A percentile compares a stretch with the other conserved stretches of the same genome.
Evolutionary conservation across 2,113 vertebrate species (phyloP).

Genomic region (Redunca redunca): DNA sequence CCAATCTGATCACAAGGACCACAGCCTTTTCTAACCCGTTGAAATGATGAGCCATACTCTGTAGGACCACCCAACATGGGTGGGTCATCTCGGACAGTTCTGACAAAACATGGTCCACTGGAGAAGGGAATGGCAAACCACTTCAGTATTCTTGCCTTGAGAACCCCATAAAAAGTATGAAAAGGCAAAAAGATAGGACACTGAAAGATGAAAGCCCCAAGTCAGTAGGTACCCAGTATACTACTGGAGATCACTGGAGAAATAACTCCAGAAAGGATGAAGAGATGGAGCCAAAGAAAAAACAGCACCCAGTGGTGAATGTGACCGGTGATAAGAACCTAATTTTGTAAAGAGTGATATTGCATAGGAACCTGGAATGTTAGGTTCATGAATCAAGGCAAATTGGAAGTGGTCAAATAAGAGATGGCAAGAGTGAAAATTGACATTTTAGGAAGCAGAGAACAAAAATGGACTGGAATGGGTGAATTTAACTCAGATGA

Average conservation of each 20-base stretch:
- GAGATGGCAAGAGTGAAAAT: background rate
- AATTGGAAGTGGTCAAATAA: background rate
- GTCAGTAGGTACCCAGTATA: background rate
- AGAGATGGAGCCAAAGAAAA: background rate
- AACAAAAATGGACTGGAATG: background rate
- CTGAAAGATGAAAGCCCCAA: background rate
- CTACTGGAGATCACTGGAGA: background rate
- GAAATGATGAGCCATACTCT: background rate
- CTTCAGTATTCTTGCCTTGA: background rate
- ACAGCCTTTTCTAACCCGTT: background rate
- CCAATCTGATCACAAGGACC: background rate
- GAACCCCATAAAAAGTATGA: background rate
- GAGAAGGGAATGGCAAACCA: background rate
- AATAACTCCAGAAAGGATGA: background rate
- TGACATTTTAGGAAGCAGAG: background rate
- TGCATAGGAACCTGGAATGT: background rate
- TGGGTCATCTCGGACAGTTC: background rate
- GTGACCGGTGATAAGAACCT: background rate
- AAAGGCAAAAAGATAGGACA: background rate
- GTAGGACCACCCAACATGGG: background rate
- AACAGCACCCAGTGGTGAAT: background rate
- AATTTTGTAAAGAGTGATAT: background rate
- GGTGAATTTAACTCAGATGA: background rate
- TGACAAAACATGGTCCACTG: background rate
- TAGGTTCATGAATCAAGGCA: background rate